A percentile compares a stretch with the other conserved stretches of the same genome.
phyloP scores from a whole-genome alignment of 1,140 invertebrate genomes.

The Orius laevigatus region DNA sequence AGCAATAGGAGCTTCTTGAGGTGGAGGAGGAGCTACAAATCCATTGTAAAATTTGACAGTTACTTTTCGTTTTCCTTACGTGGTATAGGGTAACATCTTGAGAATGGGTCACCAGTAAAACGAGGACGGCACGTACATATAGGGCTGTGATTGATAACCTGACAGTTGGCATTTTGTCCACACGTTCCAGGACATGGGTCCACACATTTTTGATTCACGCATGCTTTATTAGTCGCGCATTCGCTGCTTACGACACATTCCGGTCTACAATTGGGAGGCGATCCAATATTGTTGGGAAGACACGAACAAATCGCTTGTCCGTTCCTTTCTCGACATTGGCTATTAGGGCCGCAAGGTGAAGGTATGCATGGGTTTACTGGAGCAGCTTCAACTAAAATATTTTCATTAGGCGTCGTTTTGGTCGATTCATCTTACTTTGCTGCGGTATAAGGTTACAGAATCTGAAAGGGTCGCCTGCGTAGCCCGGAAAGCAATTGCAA shows the following conservation, averaged over 20 bases:
- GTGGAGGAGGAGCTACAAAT: slow-evolving; percentile 16
- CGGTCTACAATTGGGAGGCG: slow-evolving; percentile 43
- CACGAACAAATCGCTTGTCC: slow-evolving; percentile 46
- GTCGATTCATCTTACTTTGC: slow-evolving; percentile 36
- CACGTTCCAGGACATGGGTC: slow-evolving; percentile 51
- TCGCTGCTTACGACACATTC: slow-evolving; percentile 48
- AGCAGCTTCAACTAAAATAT: slow-evolving; percentile 4
- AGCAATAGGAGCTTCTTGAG: slow-evolving; percentile 41
- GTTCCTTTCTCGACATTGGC: slow-evolving; percentile 41
- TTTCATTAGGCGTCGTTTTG: slow-evolving; percentile 15
- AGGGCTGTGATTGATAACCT: slow-evolving; percentile 48
- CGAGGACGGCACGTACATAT: slow-evolving; percentile 36
- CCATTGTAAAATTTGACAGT: background rate
- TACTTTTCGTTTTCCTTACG: slow-evolving; percentile 11
- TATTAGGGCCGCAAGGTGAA: slow-evolving; percentile 44
- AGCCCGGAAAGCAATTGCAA: slow-evolving; percentile 50
- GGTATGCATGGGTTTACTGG: slow-evolving; percentile 30
- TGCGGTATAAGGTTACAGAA: slow-evolving; percentile 31
- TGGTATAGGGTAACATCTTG: slow-evolving; percentile 29
- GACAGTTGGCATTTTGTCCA: slow-evolving; percentile 54
- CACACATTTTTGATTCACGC: slow-evolving; percentile 50
- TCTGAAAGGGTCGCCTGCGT: slow-evolving; percentile 54
- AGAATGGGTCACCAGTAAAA: slow-evolving; percentile 42
- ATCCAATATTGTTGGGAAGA: slow-evolving; percentile 38
- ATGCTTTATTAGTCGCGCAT: slow-evolving; percentile 43